Percentiles rank a stretch among this genome's conserved stretches.
phyloP scores from a whole-genome alignment of 2,888 invertebrate species.

The Bhutanitis thaidina region DNA sequence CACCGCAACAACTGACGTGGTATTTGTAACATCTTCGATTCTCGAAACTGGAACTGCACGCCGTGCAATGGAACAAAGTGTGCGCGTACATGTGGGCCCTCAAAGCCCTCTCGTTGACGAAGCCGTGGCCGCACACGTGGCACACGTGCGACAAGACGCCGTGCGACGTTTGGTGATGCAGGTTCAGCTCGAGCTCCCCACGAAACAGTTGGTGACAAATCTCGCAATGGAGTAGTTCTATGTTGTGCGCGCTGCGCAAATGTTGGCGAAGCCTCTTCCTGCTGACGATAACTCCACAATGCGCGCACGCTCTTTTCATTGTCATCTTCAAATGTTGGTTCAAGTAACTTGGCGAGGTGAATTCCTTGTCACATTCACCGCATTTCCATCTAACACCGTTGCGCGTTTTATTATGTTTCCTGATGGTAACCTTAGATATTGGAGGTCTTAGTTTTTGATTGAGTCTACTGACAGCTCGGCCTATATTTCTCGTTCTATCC shows the following conservation, averaged over 20 bases:
- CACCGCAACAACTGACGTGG: slow-evolving; percentile 44
- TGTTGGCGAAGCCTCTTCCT: slow-evolving; percentile 46
- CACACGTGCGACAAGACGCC: slow-evolving; percentile 34
- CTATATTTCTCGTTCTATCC: slow-evolving; percentile 23
- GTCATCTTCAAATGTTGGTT: slow-evolving; percentile 52
- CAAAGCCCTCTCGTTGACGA: slow-evolving; percentile 44
- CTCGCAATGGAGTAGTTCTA: slow-evolving; percentile 33
- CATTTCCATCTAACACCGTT: slow-evolving; percentile 32
- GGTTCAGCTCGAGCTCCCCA: slow-evolving; percentile 22
- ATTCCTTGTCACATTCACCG: slow-evolving; percentile 47
- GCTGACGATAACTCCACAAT: slow-evolving; percentile 40
- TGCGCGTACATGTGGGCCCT: slow-evolving; percentile 53
- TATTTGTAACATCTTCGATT: slow-evolving; percentile 54
- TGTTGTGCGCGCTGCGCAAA: slow-evolving; percentile 36
- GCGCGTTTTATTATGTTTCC: slow-evolving; percentile 1
- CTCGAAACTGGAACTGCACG: slow-evolving; percentile 50
- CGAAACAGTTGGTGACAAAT: slow-evolving; percentile 47
- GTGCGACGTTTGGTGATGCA: slow-evolving; percentile 39
- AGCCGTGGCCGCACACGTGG: slow-evolving; percentile 46
- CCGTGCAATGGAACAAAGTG: slow-evolving; percentile 47
- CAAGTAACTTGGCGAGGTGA: slow-evolving; percentile 35
- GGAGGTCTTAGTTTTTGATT: slow-evolving; percentile 20
- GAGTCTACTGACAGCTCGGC: slow-evolving; percentile 34
- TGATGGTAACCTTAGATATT: slow-evolving; percentile 10
- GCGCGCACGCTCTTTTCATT: slow-evolving; percentile 39